Evolutionary conservation across 2,113 vertebrate species (phyloP).

Genomic region (Barnardius zonarius): DNA sequence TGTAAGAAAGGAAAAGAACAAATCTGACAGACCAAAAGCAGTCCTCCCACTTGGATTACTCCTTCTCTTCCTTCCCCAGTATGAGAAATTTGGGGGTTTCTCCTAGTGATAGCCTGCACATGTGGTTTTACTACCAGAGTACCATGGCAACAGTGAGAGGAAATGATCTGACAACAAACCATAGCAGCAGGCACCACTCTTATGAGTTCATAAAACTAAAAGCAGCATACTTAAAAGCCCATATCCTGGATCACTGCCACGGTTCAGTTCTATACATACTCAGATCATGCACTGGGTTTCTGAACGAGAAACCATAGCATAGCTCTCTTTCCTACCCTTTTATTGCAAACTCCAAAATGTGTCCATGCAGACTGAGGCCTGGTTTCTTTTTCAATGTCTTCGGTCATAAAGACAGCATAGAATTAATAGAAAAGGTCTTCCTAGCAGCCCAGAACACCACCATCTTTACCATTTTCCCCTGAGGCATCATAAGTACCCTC

Average conservation of each 20-base stretch:
- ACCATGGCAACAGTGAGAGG: neutral
- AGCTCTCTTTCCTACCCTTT: neutral
- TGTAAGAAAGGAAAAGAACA: neutral
- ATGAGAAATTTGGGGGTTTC: neutral
- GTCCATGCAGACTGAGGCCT: neutral
- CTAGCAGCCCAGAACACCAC: neutral
- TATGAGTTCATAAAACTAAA: neutral
- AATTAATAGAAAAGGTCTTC: neutral
- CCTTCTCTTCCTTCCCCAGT: neutral
- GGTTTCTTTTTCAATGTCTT: neutral
- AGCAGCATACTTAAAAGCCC: neutral
- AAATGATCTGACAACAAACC: neutral
- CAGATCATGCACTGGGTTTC: neutral
- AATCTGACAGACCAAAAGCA: neutral
- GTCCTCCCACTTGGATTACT: neutral
- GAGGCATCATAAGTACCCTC: neutral
- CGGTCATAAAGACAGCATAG: neutral
- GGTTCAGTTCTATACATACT: neutral
- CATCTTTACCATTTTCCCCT: neutral
- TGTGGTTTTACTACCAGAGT: neutral
- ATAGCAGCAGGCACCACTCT: neutral
- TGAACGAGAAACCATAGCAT: neutral
- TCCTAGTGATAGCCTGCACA: rapidly evolving
- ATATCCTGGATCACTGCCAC: neutral
- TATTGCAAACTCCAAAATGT: neutral